Evolutionary conservation across 2,888 invertebrate genomes (phyloP).

Genomic region (Amphipoea lucens): DNA sequence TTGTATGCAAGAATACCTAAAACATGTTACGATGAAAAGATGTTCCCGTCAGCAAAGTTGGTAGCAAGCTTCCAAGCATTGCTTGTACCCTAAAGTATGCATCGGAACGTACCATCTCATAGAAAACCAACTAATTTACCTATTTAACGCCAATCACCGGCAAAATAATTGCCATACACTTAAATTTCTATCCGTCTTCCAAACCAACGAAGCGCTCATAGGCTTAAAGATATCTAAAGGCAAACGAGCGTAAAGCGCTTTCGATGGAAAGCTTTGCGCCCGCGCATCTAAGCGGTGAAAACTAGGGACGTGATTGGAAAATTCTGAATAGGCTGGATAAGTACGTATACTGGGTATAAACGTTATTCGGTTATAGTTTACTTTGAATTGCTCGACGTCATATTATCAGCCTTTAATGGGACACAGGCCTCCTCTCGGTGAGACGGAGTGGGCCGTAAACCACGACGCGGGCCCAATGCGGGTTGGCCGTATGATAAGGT

Average conservation of each 20-base stretch:
- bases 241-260: slow-evolving; percentile 58
- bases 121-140: background rate
- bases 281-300: slow-evolving; percentile 34
- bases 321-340: slow-evolving; percentile 15
- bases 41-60: background rate
- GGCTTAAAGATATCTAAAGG: slow-evolving; percentile 45
- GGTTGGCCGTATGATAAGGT: background rate
- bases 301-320: slow-evolving; percentile 41
- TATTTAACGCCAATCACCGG: background rate
- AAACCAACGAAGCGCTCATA: slow-evolving; percentile 47
- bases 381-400: background rate
- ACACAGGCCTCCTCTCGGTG: background rate
- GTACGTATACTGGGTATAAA: too few species aligned
- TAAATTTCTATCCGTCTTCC: slow-evolving; percentile 33
- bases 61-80: background rate
- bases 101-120: background rate
- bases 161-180: slow-evolving; percentile 5
- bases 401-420: background rate
- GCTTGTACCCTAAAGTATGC: background rate
- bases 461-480: background rate
- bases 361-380: background rate
- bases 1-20: background rate
- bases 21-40: background rate
- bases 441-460: background rate
- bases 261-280: slow-evolving; percentile 61